Percentiles rank a stretch among this genome's conserved stretches.
Evolutionary conservation across 2,113 vertebrate species (phyloP).

Genomic region (Pandion haliaetus): DNA sequence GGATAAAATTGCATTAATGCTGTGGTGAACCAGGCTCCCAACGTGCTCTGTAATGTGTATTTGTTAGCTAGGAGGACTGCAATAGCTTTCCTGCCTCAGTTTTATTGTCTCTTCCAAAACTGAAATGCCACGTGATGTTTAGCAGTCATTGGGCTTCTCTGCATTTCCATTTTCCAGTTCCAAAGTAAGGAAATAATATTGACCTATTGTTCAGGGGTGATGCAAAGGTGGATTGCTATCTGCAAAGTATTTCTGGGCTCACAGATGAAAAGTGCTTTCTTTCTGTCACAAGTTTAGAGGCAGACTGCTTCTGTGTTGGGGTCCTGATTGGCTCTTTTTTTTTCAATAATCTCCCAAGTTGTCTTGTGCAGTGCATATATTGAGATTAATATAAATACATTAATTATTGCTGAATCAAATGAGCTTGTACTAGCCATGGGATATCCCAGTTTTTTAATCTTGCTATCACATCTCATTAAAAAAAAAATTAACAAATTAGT

Average conservation of each 20-base stretch:
- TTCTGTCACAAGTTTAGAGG: neutral
- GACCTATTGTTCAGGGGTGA: neutral
- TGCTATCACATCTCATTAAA: neutral
- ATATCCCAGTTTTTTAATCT: neutral
- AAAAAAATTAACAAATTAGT: neutral
- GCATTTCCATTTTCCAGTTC: neutral
- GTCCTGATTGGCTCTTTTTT: neutral
- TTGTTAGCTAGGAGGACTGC: neutral
- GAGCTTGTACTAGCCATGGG: neutral
- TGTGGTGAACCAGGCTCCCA: neutral
- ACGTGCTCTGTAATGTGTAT: rapidly evolving
- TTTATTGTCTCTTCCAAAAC: neutral
- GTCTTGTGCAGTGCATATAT: neutral
- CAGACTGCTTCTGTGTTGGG: neutral
- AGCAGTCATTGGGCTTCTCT: neutral
- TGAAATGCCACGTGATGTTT: neutral
- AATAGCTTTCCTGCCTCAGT: neutral
- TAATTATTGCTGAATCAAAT: neutral
- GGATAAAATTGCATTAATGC: neutral
- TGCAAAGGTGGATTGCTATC: neutral
- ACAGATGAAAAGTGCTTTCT: neutral
- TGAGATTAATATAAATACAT: neutral
- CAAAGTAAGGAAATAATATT: neutral
- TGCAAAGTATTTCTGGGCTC: neutral
- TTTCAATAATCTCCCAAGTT: neutral